Conservation (phyloP, 2,797 vertebrate genomes). For the Nannoperca obscura region DNA sequence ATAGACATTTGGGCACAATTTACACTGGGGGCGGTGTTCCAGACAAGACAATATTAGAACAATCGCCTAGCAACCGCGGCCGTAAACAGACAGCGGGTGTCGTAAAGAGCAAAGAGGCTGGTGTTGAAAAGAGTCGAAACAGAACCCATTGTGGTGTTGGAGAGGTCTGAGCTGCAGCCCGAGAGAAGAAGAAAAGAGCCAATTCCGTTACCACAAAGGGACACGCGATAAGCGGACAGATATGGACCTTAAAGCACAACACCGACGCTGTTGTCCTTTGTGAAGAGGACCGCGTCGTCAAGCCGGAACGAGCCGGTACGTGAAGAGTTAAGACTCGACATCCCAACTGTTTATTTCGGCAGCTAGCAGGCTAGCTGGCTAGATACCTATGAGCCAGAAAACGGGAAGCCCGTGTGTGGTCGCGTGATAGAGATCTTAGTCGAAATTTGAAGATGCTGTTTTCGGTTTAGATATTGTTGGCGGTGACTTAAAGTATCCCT, state of each 20-base stretch:
- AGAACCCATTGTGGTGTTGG: slow-evolving; percentile 82
- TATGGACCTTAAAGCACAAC: slow-evolving; percentile 50
- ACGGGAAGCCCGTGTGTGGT: slow-evolving; percentile 74
- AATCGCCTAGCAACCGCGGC: slow-evolving; percentile 79
- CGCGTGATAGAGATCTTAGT: slow-evolving; percentile 57
- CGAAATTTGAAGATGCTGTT: slow-evolving; percentile 47
- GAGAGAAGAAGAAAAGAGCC: slow-evolving; percentile 51
- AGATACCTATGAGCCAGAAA: slow-evolving; percentile 71
- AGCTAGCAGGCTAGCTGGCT: slow-evolving; percentile 86
- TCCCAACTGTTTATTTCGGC: slow-evolving; percentile 82
- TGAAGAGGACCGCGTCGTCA: slow-evolving; percentile 62
- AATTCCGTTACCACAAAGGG: slow-evolving; percentile 45
- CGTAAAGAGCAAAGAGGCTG: slow-evolving; percentile 76
- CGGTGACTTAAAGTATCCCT: slow-evolving; percentile 40
- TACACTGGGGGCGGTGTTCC: slow-evolving; percentile 52
- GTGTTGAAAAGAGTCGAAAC: slow-evolving; percentile 82
- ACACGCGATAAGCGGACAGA: slow-evolving; percentile 39
- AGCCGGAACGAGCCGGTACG: slow-evolving; percentile 65
- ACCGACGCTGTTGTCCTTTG: slow-evolving; percentile 36
- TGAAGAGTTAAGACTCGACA: slow-evolving; percentile 82
- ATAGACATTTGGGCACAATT: slow-evolving; percentile 48
- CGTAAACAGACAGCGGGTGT: slow-evolving; percentile 81
- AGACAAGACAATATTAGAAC: slow-evolving; percentile 66
- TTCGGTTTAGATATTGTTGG: slow-evolving; percentile 19
- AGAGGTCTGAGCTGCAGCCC: slow-evolving; percentile 71